Conservation (phyloP, 2,113 vertebrate genomes). For the Malurus cyaneus region DNA sequence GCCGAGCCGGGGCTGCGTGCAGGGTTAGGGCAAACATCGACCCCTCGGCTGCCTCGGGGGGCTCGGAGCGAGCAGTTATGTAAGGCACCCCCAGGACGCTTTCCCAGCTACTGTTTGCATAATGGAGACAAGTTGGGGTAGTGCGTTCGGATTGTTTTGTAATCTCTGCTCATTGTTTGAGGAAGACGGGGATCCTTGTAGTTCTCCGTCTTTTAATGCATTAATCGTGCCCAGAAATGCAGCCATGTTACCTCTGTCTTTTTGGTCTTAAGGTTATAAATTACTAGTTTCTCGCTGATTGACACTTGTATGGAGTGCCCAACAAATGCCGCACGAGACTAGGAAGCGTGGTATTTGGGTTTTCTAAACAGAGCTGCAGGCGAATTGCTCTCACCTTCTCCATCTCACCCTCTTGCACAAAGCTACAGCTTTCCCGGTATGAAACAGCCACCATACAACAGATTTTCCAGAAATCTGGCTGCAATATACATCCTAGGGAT, state of each 20-base stretch:
- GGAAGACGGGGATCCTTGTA: not conserved
- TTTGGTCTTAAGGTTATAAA: not conserved
- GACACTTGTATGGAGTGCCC: not conserved
- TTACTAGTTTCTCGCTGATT: not conserved
- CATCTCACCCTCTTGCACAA: not conserved
- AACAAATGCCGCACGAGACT: not conserved
- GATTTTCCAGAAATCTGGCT: not conserved
- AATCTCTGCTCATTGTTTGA: not conserved
- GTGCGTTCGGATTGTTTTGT: not conserved
- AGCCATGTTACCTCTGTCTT: conserved; percentile 25
- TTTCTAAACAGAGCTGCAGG: not conserved
- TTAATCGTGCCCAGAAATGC: not conserved
- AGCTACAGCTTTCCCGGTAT: not conserved
- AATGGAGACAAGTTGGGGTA: not conserved
- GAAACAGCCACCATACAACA: not conserved
- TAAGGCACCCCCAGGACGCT: conserved; percentile 4
- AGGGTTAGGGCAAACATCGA: fast-evolving
- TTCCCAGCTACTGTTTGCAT: not conserved
- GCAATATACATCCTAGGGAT: not conserved
- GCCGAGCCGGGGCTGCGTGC: not conserved
- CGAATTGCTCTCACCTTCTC: not conserved
- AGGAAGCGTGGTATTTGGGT: not conserved
- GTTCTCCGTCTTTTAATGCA: not conserved
- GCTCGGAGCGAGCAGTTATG: not conserved
- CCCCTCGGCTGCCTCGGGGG: not conserved